Evolutionary conservation across 1,140 invertebrate genomes (phyloP), one percentile per base, ranked within the genome.

Genomic region (Drosophila ercepeae): DNA sequence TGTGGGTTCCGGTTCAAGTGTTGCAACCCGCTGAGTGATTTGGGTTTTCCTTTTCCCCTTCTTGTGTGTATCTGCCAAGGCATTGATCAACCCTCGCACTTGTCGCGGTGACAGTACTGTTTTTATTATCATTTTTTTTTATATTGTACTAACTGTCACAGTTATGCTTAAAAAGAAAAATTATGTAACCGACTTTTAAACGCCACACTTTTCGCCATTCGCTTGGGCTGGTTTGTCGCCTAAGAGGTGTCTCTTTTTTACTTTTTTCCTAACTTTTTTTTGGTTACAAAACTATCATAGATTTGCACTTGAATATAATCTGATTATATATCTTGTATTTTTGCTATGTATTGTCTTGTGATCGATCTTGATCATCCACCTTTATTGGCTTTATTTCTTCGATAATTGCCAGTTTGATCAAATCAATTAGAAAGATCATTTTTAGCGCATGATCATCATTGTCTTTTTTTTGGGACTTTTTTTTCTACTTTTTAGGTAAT

Each of bases 71-170:
- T 25, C 25, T 41, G 39, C 39, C 39, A 16, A 42, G 16, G 29
- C 60, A 61, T 49, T 57, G 16, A 64, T 64, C 60, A 61, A 64
- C 60, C 60, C 60, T 41, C 21, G 61, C 45, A 49, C 44, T 57
- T 59, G 32, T 39, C 6, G 18, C 21, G 16, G 6, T 11, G 1
- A 27, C 7, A 11, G 21, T 14, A 50, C 14, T 19, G 45, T 27
- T 25, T 19, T 9, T 48, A 21, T 14, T 25, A 25, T 27, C 13
- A 48, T 5, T 9, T 19, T 48, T 32, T 32, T 8, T 29, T 29
- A 8, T 32, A 32, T 32, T 32, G 29, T 32, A 32, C 29, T 32
- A 51, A 29, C 34, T 51, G 59, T 42, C 34, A 42, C 19, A 32
- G 42, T 60, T 29, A 49, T 50, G 39, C 34, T 34, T 42, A 21